A percentile compares a stretch with the other conserved stretches of the same genome.
phyloP scores from a whole-genome alignment of 2,888 invertebrate species.

The Drosophila infuscata region DNA sequence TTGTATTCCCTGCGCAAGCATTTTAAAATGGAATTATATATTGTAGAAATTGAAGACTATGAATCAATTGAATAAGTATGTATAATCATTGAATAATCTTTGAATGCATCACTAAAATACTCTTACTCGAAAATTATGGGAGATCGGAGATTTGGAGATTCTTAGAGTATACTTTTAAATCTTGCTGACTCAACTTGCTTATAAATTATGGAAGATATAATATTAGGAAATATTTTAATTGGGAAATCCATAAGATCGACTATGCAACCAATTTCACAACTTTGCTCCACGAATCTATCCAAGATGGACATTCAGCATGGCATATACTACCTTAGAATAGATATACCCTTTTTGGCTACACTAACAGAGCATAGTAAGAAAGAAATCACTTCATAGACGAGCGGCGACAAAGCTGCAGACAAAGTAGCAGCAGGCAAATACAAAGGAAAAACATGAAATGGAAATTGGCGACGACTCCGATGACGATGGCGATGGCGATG shows the following conservation, averaged over 20 bases:
- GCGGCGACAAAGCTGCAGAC: constrained; percentile 51
- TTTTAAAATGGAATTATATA: too few relatives aligned
- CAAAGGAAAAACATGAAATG: constrained; percentile 56
- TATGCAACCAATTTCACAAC: background rate
- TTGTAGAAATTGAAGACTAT: too few relatives aligned
- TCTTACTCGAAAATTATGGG: too few relatives aligned
- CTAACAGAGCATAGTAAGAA: background rate
- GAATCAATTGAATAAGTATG: too few relatives aligned
- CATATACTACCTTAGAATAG: background rate
- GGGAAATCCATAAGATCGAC: background rate
- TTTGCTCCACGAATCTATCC: too few relatives aligned
- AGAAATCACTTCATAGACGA: constrained; percentile 61
- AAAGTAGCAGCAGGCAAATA: constrained; percentile 61
- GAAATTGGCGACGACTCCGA: constrained; percentile 53
- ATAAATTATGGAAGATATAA: background rate
- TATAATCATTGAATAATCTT: too few relatives aligned
- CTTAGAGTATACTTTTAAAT: too few relatives aligned
- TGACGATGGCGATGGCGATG: constrained; percentile 12
- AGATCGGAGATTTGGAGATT: too few relatives aligned
- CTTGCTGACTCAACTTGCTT: too few relatives aligned
- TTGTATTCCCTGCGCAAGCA: too few relatives aligned
- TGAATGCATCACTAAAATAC: too few relatives aligned
- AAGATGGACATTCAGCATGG: background rate
- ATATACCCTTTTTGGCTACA: background rate
- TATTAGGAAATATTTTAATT: background rate